Base-by-base conservation (phyloP, 1,140 invertebrate genomes). In the Halesus radiatus region DNA sequence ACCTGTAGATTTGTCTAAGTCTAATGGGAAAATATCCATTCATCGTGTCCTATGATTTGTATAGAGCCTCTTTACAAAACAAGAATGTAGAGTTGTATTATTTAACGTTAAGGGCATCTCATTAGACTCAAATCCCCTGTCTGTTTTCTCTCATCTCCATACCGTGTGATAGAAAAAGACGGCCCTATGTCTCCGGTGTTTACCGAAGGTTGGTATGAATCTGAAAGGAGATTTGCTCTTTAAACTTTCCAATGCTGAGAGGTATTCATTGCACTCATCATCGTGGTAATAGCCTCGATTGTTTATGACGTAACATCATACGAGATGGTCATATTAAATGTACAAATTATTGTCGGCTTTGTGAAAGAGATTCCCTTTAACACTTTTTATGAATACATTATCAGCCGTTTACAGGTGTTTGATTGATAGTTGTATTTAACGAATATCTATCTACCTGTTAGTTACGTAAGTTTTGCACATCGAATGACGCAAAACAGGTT, bases 231-330 rank as follows among this genome's bases (percentile, higher is more conserved):
- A 16, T 66, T 66, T 26, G 29, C 62, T 66, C 62, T 66, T 60
- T 66, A 26, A 79, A 79, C 70, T 80, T 80, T 74, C 70, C 37
- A 75, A 75, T 75, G 78, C 13, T 74, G 72, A 80, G 54, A 75
- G 68, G 68, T 22, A 72, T 68, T 64, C 50, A 80, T 64, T 56
- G 56, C 70, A 74, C 72, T 80, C 75, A 75, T 74, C 78, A 75
- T 62, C 58, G 45, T 58, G 52, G 37, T 75, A 68, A 80, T 75
- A 75, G 68, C 70, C 26, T 20, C 77, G 68, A 79, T 79, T 79
- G 64, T 72, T 60, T 79, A 73, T 79, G 77, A 72, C 50, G 77
- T 72, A 79, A 79, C 68, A 37, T 52, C 68, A 72, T 18, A 20
- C 18, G 45, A 52, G 45, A 72, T 52, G 68, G 68, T 52, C 68